phyloP scores from a whole-genome alignment of 2,113 vertebrate species.

The Carettochelys insculpta region DNA sequence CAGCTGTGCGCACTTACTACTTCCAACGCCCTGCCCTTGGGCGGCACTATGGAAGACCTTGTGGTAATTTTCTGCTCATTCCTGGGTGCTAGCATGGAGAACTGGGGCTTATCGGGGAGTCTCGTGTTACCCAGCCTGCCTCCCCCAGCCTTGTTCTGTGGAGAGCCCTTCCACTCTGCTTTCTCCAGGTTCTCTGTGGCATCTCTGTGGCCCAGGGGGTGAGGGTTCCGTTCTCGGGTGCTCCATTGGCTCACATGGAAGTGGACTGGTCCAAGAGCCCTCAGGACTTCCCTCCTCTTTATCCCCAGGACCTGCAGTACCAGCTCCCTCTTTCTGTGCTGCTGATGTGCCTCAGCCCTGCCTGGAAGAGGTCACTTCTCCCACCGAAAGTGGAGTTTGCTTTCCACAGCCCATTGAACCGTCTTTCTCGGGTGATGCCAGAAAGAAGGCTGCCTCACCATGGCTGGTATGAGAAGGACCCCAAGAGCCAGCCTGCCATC shows the following conservation, averaged over 20 bases:
- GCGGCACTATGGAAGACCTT: background rate
- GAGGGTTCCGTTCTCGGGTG: too few species aligned
- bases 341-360: background rate
- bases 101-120: accelerated
- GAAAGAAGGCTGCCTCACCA: background rate
- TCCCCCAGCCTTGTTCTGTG: background rate
- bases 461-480: background rate
- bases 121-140: background rate
- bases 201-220: background rate
- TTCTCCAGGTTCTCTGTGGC: background rate
- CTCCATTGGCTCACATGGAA: background rate
- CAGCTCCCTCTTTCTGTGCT: background rate
- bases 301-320: accelerated
- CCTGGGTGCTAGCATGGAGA: background rate
- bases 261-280: background rate
- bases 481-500: background rate
- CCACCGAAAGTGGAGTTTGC: background rate
- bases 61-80: background rate
- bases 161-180: background rate
- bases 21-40: background rate
- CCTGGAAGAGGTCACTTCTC: background rate
- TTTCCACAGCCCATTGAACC: background rate
- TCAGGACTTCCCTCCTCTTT: background rate
- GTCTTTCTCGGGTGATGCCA: accelerated
- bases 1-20: background rate